Evolutionary conservation across 2,113 vertebrate genomes (phyloP).

Genomic region (Protobothrops mucrosquamatus): DNA sequence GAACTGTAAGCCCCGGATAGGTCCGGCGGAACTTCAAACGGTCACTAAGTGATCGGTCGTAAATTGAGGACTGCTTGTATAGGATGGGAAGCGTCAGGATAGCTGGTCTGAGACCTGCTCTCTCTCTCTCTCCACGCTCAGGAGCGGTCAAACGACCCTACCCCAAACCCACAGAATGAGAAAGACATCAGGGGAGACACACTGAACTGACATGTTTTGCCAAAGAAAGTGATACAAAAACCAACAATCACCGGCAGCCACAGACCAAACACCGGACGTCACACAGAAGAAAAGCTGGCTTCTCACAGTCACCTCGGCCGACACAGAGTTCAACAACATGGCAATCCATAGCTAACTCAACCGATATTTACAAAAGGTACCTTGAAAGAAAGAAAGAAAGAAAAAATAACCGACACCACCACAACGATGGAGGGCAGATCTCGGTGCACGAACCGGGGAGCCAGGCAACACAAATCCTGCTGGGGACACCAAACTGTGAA

Average conservation of each 20-base stretch:
- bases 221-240: constrained; percentile 32
- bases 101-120: neutral
- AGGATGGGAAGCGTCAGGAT: neutral
- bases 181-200: constrained; percentile 33
- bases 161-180: neutral
- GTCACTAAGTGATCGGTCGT: neutral
- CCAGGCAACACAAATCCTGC: constrained; percentile 13
- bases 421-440: neutral
- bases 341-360: constrained; percentile 35
- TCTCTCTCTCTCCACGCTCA: neutral
- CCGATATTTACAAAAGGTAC: constrained; percentile 56
- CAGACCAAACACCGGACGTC: constrained; percentile 54
- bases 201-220: constrained; percentile 61
- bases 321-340: constrained; percentile 42
- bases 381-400: neutral
- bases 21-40: neutral
- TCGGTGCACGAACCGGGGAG: constrained; percentile 36
- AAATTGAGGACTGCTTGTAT: neutral
- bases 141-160: neutral
- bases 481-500: constrained; percentile 30
- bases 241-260: constrained; percentile 33
- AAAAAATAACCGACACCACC: neutral
- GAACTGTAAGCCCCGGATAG: neutral
- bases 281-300: constrained; percentile 55
- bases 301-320: constrained; percentile 47